phyloP scores from a whole-genome alignment of 30 jellyfish, hydroid and myxozoan species.

The Catostylus mosaicus region DNA sequence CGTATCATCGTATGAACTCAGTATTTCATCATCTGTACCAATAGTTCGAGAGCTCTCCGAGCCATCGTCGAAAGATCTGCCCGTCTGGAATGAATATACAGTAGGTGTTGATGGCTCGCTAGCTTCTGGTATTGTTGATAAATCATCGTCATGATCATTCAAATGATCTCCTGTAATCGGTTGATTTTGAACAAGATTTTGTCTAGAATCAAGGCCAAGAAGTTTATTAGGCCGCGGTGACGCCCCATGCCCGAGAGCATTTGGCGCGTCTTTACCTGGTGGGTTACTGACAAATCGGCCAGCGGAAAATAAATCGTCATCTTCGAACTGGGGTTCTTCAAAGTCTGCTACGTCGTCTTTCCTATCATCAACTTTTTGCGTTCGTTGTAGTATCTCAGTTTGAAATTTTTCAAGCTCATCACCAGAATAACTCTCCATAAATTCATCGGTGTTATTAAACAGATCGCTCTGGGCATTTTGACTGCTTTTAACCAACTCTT shows the following conservation, averaged over 20 bases:
- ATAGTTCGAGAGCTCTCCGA: constrained; percentile 29
- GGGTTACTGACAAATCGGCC: neutral
- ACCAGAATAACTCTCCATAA: constrained; percentile 7
- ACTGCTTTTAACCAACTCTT: neutral
- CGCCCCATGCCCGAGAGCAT: constrained; percentile 1
- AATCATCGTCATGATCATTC: constrained; percentile 82
- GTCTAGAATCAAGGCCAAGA: constrained; percentile 8
- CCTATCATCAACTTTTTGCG: neutral
- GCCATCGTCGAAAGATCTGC: constrained; percentile 36
- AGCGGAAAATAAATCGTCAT: constrained; percentile 49
- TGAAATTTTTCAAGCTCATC: constrained; percentile 14
- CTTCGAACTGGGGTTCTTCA: constrained; percentile 69
- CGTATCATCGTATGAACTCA: constrained; percentile 10
- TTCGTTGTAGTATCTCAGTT: constrained; percentile 5
- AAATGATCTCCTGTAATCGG: neutral
- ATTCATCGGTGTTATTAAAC: neutral
- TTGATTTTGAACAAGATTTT: neutral
- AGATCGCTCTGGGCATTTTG: neutral
- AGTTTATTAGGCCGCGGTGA: constrained; percentile 55
- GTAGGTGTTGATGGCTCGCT: constrained; percentile 95
- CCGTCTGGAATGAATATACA: constrained; percentile 60
- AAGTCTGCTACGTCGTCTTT: constrained; percentile 27
- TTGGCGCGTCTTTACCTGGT: neutral
- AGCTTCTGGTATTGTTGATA: constrained; percentile 89
- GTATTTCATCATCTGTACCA: constrained; percentile 13